These are phyloP conservation scores for Blennius ocellaris DNA, from an alignment of 2,113 vertebrate genomes.

Conservation along the genomic window DNA sequence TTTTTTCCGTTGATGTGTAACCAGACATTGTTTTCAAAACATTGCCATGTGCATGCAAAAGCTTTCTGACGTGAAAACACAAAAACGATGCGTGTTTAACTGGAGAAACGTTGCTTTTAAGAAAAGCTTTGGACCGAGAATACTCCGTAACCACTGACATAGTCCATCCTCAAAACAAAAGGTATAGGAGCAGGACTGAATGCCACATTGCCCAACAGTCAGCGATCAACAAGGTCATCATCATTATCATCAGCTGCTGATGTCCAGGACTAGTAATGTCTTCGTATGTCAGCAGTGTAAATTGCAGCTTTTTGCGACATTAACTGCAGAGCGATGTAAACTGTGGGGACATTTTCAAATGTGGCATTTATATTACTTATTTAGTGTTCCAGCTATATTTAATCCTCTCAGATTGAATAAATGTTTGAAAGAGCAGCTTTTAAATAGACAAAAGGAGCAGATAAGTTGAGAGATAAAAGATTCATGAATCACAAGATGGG, in stretches of 20 bases:
- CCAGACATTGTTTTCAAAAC: too few species aligned
- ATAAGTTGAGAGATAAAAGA: neutral
- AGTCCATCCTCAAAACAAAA: neutral
- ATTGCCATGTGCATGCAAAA: too few species aligned
- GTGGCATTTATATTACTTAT: neutral
- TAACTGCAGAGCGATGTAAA: neutral
- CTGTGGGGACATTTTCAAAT: too few species aligned
- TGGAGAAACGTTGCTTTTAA: too few species aligned
- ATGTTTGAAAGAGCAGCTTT: neutral
- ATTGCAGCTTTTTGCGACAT: slow-evolving; percentile 1
- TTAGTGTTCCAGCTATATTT: neutral
- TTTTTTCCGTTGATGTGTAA: too few species aligned
- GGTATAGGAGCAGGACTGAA: slow-evolving; percentile 22
- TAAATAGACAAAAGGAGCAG: neutral
- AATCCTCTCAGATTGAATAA: neutral
- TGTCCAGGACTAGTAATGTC: neutral
- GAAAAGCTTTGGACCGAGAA: too few species aligned
- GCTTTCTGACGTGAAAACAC: too few species aligned
- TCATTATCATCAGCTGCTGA: neutral
- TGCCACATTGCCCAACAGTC: slow-evolving; percentile 37
- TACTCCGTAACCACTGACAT: too few species aligned
- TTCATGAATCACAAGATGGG: neutral
- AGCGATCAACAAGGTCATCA: slow-evolving; percentile 21
- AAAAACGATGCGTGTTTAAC: too few species aligned
- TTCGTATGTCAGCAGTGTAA: slow-evolving; percentile 12